Percentiles rank a stretch among this genome's conserved stretches.
These are phyloP conservation scores for Leptinotarsa texana DNA, from an alignment of 1,140 invertebrate genomes.

Conservation along the genomic window DNA sequence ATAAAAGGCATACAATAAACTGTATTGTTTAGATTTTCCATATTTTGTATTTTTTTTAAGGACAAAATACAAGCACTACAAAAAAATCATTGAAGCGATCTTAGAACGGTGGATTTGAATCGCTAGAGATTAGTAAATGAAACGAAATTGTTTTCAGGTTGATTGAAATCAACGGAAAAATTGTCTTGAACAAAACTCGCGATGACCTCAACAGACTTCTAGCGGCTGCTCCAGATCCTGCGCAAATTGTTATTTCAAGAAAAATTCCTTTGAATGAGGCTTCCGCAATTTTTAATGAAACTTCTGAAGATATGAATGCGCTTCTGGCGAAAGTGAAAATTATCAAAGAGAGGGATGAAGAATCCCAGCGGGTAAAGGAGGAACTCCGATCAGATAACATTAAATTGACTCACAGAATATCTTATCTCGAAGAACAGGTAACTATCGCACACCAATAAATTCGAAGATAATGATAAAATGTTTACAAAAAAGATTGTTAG, in stretches of 20 bases:
- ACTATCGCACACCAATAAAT: conserved; percentile 19
- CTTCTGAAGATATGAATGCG: conserved; percentile 53
- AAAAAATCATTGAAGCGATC: no score
- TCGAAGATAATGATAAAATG: no score
- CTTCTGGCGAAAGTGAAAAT: conserved; percentile 61
- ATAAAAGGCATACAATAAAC: no score
- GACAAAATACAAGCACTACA: no score
- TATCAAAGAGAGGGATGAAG: conserved; percentile 63
- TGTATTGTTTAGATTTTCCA: no score
- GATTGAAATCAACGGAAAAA: conserved; percentile 81
- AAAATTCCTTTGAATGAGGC: conserved; percentile 54
- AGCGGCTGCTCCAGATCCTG: conserved; percentile 61
- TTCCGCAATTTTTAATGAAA: conserved; percentile 45
- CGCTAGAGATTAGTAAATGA: no score
- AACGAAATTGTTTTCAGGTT: conserved; percentile 60
- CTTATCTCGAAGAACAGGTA: conserved; percentile 87
- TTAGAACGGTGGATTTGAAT: no score
- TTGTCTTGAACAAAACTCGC: conserved; percentile 69
- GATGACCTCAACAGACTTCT: conserved; percentile 71
- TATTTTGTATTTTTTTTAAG: no score
- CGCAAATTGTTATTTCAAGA: conserved; percentile 58
- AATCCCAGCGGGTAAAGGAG: conserved; percentile 66
- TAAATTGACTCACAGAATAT: conserved; percentile 81
- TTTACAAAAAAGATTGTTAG: no score
- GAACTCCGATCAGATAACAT: conserved; percentile 77